Conservation (phyloP, 2,113 vertebrate genomes). For the Lampris megalopsis region DNA sequence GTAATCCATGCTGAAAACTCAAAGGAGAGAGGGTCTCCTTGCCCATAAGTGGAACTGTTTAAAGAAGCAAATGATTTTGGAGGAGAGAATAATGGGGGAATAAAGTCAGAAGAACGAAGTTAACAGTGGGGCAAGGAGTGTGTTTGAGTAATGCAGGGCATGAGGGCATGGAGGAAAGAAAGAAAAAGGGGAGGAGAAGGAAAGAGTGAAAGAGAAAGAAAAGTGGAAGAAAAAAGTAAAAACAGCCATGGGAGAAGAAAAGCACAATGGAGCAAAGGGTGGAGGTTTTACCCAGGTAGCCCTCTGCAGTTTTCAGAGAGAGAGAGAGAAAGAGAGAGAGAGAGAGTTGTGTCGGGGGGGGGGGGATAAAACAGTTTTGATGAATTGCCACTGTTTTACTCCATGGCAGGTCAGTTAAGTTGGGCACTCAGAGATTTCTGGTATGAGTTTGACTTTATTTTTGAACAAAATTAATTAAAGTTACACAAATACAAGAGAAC, state of each 20-base stretch:
- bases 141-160: too few species aligned
- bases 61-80: too few species aligned
- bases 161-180: neutral
- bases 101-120: too few species aligned
- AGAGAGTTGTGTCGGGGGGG: neutral
- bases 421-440: conserved; percentile 34
- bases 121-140: too few species aligned
- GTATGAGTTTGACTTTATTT: conserved; percentile 7
- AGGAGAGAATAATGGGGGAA: too few species aligned
- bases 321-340: neutral
- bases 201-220: neutral
- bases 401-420: conserved; percentile 42
- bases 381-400: conserved; percentile 56
- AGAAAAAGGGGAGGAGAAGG: conserved; percentile 11
- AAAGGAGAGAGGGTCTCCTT: too few species aligned
- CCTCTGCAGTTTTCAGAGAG: neutral
- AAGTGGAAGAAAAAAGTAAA: too few species aligned
- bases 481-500: neutral
- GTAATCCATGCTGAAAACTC: too few species aligned
- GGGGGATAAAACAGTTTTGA: conserved; percentile 35
- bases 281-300: too few species aligned
- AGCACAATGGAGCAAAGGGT: too few species aligned
- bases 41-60: too few species aligned
- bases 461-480: conserved; percentile 17
- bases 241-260: too few species aligned